These are phyloP conservation scores for Serinus canaria DNA, from an alignment of 2,113 vertebrate species.

Conservation along the genomic window DNA sequence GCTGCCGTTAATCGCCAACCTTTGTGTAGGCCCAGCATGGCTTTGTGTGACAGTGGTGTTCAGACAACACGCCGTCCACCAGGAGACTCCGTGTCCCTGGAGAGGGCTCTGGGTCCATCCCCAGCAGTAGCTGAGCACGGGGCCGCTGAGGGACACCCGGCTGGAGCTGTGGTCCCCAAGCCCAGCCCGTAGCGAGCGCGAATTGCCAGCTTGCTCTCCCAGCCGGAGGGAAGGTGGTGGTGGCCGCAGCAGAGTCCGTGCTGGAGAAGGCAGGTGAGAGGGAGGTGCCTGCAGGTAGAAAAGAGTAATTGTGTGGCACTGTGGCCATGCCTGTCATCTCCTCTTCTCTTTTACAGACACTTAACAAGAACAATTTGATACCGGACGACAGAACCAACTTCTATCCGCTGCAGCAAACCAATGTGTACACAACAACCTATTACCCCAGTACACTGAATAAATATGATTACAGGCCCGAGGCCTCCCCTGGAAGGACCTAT, in stretches of 20 bases:
- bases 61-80: not conserved
- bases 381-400: slow-evolving; percentile 95
- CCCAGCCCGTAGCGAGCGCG: not conserved
- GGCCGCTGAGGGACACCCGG: not conserved
- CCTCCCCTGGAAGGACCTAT: slow-evolving; percentile 94
- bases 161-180: not conserved
- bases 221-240: slow-evolving; percentile 22
- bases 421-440: slow-evolving; percentile 98
- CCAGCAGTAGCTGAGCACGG: not conserved
- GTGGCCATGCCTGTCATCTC: not conserved
- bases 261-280: slow-evolving; percentile 44
- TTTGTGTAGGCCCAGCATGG: slow-evolving; percentile 41
- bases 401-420: slow-evolving; percentile 93
- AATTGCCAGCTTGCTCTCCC: slow-evolving; percentile 1
- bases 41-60: not conserved
- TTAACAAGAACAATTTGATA: slow-evolving; percentile 98
- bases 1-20: not conserved
- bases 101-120: slow-evolving; percentile 1
- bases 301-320: not conserved
- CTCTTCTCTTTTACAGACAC: slow-evolving; percentile 79
- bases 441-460: slow-evolving; percentile 93
- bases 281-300: slow-evolving; percentile 37
- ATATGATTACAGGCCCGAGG: slow-evolving; percentile 92
- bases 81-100: not conserved
- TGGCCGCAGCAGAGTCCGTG: not conserved